Conservation (phyloP, 37 sponge, comb jelly and placozoan species). For the Geodia barretti region DNA sequence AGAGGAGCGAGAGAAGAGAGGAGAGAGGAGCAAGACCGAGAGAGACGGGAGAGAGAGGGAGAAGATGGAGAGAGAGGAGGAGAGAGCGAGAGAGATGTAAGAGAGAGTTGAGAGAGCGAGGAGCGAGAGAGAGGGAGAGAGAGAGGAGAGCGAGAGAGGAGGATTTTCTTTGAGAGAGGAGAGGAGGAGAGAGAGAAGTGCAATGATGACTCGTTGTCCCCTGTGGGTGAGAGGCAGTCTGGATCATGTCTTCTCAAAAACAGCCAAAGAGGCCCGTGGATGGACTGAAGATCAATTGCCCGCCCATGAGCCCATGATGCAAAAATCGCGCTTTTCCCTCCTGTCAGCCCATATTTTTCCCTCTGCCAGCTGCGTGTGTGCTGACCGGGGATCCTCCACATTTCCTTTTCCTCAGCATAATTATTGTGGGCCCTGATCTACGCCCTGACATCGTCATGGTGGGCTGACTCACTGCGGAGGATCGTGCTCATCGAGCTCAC, state of each 20-base stretch:
- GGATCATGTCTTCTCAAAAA: not conserved
- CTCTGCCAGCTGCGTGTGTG: not conserved
- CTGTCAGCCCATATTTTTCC: not conserved
- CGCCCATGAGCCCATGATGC: not conserved
- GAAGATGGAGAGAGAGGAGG: too few species aligned
- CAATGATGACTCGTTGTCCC: not conserved
- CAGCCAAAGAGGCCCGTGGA: not conserved
- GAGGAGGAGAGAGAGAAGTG: not conserved
- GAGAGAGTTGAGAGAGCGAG: too few species aligned
- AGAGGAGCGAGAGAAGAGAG: too few species aligned
- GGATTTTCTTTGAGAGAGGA: too few species aligned
- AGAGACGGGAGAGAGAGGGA: too few species aligned
- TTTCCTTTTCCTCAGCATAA: conserved; percentile 13
- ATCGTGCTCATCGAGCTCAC: not conserved
- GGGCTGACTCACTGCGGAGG: not conserved
- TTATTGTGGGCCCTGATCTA: conserved; percentile 1
- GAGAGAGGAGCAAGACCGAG: too few species aligned
- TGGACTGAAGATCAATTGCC: not conserved
- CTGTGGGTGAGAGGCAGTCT: not conserved
- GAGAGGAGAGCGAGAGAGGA: too few species aligned
- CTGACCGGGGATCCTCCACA: not conserved
- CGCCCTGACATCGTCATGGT: conserved; percentile 1
- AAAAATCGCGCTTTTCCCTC: not conserved
- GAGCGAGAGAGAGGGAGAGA: too few species aligned
- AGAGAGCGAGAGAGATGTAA: too few species aligned